Evolutionary conservation across 2,113 vertebrate species (phyloP).

Genomic region (Albula goreensis): DNA sequence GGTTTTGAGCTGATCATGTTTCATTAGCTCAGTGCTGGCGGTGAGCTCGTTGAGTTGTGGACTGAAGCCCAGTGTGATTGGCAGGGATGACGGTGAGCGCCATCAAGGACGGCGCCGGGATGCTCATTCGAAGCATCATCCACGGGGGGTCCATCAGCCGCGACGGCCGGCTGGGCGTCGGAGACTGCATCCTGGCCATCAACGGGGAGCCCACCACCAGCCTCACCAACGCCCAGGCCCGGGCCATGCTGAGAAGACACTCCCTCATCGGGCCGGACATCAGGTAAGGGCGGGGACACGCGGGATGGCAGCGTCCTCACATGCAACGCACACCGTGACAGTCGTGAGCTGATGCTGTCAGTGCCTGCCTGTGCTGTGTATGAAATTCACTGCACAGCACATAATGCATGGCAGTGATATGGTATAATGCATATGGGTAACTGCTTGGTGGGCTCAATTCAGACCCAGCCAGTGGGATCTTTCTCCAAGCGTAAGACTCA

Average conservation of each 20-base stretch:
- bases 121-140: constrained; percentile 92
- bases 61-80: constrained; percentile 6
- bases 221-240: constrained; percentile 86
- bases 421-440: no score
- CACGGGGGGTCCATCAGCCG: constrained; percentile 91
- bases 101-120: constrained; percentile 85
- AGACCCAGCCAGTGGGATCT: no score
- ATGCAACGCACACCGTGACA: neutral
- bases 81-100: constrained; percentile 95
- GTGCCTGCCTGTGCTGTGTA: neutral
- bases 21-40: no score
- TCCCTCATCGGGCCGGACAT: constrained; percentile 90
- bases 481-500: no score
- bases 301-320: neutral
- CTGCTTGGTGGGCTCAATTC: no score
- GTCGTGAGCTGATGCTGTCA: neutral
- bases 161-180: constrained; percentile 86
- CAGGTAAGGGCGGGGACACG: constrained; percentile 68
- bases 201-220: constrained; percentile 86
- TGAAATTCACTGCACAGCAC: neutral
- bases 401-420: neutral
- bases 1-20: no score
- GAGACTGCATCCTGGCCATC: constrained; percentile 89
- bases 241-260: constrained; percentile 90
- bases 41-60: neutral